Evolutionary conservation across 2,797 vertebrate species (phyloP).

Genomic region (Ptychobarbus kaznakovi): DNA sequence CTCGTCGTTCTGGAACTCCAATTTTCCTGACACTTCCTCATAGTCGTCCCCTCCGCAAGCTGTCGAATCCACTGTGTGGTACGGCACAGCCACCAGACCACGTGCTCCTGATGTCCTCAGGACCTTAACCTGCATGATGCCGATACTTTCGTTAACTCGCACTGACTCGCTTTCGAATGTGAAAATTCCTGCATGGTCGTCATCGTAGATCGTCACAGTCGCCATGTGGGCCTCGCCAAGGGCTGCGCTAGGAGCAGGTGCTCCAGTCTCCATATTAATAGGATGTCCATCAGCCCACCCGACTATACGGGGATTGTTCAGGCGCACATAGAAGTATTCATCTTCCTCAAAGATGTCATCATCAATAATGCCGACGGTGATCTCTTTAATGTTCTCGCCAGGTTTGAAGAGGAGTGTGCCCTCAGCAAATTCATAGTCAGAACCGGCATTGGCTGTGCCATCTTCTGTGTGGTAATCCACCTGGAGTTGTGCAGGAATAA

Average conservation of each 20-base stretch:
- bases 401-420: slow-evolving; percentile 84
- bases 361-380: slow-evolving; percentile 85
- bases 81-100: slow-evolving; percentile 79
- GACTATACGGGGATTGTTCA: slow-evolving; percentile 80
- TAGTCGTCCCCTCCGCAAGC: slow-evolving; percentile 84
- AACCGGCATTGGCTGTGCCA: slow-evolving; percentile 85
- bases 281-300: slow-evolving; percentile 73
- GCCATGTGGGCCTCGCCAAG: slow-evolving; percentile 81
- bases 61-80: slow-evolving; percentile 78
- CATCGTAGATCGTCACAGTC: slow-evolving; percentile 87
- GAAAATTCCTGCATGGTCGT: slow-evolving; percentile 88
- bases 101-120: slow-evolving; percentile 80
- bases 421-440: slow-evolving; percentile 86
- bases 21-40: slow-evolving; percentile 79
- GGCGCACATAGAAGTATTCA: slow-evolving; percentile 86
- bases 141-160: slow-evolving; percentile 81
- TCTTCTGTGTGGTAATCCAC: slow-evolving; percentile 88
- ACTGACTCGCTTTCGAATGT: slow-evolving; percentile 78
- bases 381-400: slow-evolving; percentile 82
- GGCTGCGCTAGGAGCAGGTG: slow-evolving; percentile 71
- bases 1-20: slow-evolving; percentile 88
- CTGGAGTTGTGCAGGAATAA: slow-evolving; percentile 57
- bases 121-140: slow-evolving; percentile 78
- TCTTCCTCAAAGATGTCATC: slow-evolving; percentile 90
- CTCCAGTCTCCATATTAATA: slow-evolving; percentile 64